These are phyloP conservation scores for Acanthosepion pharaonis DNA, from an alignment of 2,888 invertebrate genomes.

Conservation along the genomic window DNA sequence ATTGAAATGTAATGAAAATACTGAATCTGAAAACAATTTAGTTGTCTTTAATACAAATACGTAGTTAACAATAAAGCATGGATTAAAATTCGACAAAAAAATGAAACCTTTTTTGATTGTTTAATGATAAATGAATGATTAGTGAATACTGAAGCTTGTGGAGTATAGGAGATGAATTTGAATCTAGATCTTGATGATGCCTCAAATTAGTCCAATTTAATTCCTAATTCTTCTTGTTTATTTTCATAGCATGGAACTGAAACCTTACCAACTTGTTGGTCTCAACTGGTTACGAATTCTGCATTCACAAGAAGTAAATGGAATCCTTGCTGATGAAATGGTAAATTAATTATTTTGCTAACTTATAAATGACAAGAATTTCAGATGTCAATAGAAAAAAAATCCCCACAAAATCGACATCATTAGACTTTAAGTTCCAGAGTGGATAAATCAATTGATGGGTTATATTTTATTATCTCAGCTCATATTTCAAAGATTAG, in stretches of 20 bases:
- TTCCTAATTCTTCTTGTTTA: neutral
- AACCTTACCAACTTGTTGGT: slow-evolving; percentile 82
- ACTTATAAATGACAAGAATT: neutral
- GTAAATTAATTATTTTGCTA: slow-evolving; percentile 57
- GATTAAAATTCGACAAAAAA: too few species aligned
- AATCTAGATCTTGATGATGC: too few species aligned
- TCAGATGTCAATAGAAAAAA: neutral
- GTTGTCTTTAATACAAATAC: too few species aligned
- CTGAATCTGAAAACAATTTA: too few species aligned
- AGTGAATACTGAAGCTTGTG: too few species aligned
- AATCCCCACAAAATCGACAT: neutral
- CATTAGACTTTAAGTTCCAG: neutral
- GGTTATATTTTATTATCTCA: neutral
- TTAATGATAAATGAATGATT: too few species aligned
- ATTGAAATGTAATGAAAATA: too few species aligned
- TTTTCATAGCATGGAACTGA: slow-evolving; percentile 81
- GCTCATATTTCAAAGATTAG: neutral
- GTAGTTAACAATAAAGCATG: too few species aligned
- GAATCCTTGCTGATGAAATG: slow-evolving; percentile 98
- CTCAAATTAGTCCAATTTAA: neutral
- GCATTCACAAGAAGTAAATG: slow-evolving; percentile 90
- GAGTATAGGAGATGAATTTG: too few species aligned
- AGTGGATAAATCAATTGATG: neutral
- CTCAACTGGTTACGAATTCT: slow-evolving; percentile 94
- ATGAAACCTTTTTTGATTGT: too few species aligned